phyloP scores from a whole-genome alignment of 37 sponge, comb jelly and placozoan species.

The Cliona cf. orientalis region DNA sequence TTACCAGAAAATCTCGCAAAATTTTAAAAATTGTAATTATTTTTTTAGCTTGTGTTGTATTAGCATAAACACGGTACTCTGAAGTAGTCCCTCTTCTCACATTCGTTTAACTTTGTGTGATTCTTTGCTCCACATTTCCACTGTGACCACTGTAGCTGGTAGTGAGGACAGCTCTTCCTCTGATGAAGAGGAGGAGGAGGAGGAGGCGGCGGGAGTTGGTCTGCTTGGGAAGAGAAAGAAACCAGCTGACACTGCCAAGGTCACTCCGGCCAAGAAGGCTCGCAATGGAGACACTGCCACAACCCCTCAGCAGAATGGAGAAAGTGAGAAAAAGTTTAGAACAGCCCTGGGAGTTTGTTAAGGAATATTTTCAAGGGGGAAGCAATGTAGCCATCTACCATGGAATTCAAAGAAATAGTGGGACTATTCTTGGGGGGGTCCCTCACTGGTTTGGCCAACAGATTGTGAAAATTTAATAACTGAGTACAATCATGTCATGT shows the following conservation, averaged over 20 bases:
- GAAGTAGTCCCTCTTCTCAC: not conserved
- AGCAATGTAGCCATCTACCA: too few relatives aligned
- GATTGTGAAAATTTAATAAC: not conserved
- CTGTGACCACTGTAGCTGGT: too few relatives aligned
- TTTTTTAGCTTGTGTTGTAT: too few relatives aligned
- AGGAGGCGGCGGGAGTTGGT: slow-evolving; percentile 15
- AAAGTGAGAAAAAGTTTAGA: slow-evolving; percentile 15
- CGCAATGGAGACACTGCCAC: slow-evolving; percentile 21
- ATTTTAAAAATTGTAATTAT: too few relatives aligned
- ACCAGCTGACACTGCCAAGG: not conserved
- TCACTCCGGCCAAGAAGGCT: slow-evolving; percentile 44
- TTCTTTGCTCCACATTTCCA: not conserved
- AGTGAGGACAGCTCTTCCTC: not conserved
- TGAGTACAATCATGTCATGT: slow-evolving; percentile 9
- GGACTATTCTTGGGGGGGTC: too few relatives aligned
- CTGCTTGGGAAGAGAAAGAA: slow-evolving; percentile 25
- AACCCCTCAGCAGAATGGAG: slow-evolving; percentile 14
- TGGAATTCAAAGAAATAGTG: too few relatives aligned
- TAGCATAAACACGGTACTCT: too few relatives aligned
- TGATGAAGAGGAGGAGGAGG: slow-evolving; percentile 24
- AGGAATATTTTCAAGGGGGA: not conserved
- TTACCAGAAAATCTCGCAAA: too few relatives aligned
- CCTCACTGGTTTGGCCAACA: not conserved
- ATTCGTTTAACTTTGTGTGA: not conserved
- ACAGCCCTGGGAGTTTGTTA: not conserved